Evolutionary conservation across 2,797 vertebrate genomes (phyloP).

Genomic region (Naso thynnoides): DNA sequence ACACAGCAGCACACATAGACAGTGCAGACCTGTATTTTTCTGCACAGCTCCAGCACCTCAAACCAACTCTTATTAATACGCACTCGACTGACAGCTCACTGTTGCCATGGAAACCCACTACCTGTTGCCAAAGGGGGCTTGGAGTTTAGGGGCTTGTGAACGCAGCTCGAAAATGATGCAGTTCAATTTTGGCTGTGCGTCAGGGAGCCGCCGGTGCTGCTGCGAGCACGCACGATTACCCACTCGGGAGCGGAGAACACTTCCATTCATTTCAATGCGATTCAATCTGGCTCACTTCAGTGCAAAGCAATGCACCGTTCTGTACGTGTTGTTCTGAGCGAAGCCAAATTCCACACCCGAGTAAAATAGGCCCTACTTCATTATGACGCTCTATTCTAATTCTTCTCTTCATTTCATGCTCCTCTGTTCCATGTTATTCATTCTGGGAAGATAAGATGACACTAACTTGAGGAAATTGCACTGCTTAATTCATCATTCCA

Average conservation of each 20-base stretch:
- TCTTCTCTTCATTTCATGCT: constrained; percentile 37
- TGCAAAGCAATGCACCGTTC: constrained; percentile 25
- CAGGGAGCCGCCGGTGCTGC: constrained; percentile 37
- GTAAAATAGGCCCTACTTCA: constrained; percentile 44
- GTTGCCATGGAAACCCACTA: constrained; percentile 77
- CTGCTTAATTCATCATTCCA: constrained; percentile 57
- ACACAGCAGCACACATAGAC: constrained; percentile 8
- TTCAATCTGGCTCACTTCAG: constrained; percentile 49
- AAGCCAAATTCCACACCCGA: constrained; percentile 22
- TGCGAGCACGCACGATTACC: constrained; percentile 46
- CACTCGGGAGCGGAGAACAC: constrained; percentile 48
- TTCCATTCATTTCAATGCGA: constrained; percentile 44
- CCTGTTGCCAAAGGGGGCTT: constrained; percentile 70
- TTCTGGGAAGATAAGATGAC: constrained; percentile 54
- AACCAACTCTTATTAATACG: constrained; percentile 69
- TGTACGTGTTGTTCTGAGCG: constrained; percentile 21
- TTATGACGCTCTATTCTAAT: constrained; percentile 32
- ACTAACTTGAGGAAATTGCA: constrained; percentile 62
- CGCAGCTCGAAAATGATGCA: constrained; percentile 38
- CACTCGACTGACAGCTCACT: constrained; percentile 62
- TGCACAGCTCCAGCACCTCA: constrained; percentile 41
- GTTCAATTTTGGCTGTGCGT: constrained; percentile 30
- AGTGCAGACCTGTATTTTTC: constrained; percentile 18
- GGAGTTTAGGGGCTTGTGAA: constrained; percentile 39
- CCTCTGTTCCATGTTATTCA: constrained; percentile 40